A percentile compares a stretch with the other conserved stretches of the same genome.
Conservation (phyloP, 92 coral and sea anemone genomes). For the Epizoanthus scotinus region DNA sequence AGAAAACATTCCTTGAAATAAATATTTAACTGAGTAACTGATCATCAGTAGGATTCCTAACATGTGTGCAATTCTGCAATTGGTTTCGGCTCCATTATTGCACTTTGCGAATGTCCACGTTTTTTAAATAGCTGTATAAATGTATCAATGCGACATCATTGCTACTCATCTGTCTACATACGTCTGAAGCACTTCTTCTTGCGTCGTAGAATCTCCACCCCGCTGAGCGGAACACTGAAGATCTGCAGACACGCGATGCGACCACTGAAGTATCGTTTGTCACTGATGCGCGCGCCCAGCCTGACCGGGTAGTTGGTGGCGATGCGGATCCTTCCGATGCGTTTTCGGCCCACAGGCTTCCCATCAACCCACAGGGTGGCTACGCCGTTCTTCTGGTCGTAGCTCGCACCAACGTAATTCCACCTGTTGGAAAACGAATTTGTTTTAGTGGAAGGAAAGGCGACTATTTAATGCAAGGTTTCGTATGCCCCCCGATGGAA, state of each 20-base stretch:
- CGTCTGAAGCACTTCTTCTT: conserved; percentile 35
- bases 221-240: background rate
- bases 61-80: too few species aligned
- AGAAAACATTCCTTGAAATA: too few species aligned
- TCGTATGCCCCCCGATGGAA: too few species aligned
- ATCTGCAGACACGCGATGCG: conserved; percentile 26
- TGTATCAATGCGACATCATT: background rate
- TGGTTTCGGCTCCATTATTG: too few species aligned
- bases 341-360: conserved; percentile 41
- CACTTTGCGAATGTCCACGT: too few species aligned
- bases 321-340: conserved; percentile 62
- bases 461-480: too few species aligned
- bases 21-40: too few species aligned
- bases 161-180: background rate
- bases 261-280: conserved; percentile 17
- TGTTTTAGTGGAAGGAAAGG: background rate
- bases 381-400: conserved; percentile 63
- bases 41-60: too few species aligned
- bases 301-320: conserved; percentile 85
- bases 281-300: conserved; percentile 59
- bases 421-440: conserved; percentile 36
- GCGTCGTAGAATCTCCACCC: conserved; percentile 10
- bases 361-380: conserved; percentile 66
- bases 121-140: too few species aligned
- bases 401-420: conserved; percentile 73